These are phyloP conservation scores for Coleophora deauratella DNA, from an alignment of 2,888 invertebrate genomes.

Conservation along the genomic window DNA sequence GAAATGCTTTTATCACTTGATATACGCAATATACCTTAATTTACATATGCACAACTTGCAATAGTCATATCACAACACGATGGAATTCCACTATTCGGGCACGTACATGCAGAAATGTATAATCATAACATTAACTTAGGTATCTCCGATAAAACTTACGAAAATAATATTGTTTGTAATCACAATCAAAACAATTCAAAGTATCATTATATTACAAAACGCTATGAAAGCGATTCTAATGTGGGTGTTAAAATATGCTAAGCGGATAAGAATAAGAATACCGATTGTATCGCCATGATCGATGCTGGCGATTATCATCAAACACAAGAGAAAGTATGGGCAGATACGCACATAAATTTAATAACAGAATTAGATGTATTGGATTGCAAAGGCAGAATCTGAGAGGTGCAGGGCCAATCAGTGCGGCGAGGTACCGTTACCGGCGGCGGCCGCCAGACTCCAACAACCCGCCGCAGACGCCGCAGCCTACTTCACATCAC, in stretches of 20 bases:
- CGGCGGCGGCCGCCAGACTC: conserved; percentile 22
- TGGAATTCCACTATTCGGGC: neutral
- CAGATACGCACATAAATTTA: conserved; percentile 57
- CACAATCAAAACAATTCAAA: conserved; percentile 6
- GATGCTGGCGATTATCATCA: conserved; percentile 52
- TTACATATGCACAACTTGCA: too few species aligned
- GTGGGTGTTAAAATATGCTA: conserved; percentile 47
- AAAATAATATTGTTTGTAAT: conserved; percentile 4
- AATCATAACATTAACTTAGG: too few species aligned
- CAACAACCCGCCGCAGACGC: conserved; percentile 31
- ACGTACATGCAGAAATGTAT: neutral
- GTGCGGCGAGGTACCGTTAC: conserved; percentile 51
- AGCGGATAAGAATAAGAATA: conserved; percentile 40
- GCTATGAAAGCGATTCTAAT: conserved; percentile 16
- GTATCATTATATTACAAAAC: conserved; percentile 4
- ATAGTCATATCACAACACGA: too few species aligned
- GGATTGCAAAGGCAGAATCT: conserved; percentile 57
- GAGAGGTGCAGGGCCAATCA: conserved; percentile 55
- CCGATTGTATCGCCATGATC: conserved; percentile 48
- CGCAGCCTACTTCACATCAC: conserved; percentile 43
- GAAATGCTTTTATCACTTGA: too few species aligned
- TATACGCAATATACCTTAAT: too few species aligned
- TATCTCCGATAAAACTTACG: too few species aligned
- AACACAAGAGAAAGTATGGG: conserved; percentile 58
- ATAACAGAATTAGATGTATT: conserved; percentile 68